Conservation (phyloP, 2,888 invertebrate species). For the Drosophila emarginata region DNA sequence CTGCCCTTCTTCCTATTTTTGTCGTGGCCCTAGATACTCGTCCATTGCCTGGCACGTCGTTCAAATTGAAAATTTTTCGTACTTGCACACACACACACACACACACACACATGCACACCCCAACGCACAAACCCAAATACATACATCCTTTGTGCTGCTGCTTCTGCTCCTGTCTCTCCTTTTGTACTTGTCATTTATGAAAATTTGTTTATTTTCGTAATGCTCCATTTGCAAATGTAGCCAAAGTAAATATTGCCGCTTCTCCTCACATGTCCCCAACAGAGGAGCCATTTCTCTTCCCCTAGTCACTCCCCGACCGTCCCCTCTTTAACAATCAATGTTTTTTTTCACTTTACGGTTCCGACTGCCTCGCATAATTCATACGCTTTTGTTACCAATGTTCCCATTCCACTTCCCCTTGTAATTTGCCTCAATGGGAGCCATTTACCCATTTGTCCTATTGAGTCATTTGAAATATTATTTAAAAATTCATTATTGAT, state of each 20-base stretch:
- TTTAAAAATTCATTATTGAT: conserved; percentile 43
- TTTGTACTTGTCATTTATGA: conserved; percentile 78
- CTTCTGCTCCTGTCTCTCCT: conserved; percentile 38
- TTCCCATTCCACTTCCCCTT: neutral
- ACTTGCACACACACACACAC: conserved; percentile 50
- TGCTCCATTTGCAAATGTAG: conserved; percentile 78
- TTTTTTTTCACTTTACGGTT: conserved; percentile 58
- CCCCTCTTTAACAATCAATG: conserved; percentile 10
- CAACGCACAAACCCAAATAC: conserved; percentile 5
- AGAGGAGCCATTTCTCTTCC: conserved; percentile 4
- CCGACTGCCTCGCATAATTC: conserved; percentile 66
- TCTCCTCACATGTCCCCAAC: conserved; percentile 50
- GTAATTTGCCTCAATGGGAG: conserved; percentile 23
- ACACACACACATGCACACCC: conserved; percentile 21
- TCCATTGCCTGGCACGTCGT: conserved; percentile 66
- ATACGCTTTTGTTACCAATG: conserved; percentile 58
- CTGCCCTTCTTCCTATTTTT: conserved; percentile 26
- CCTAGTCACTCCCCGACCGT: neutral
- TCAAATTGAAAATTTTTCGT: conserved; percentile 67
- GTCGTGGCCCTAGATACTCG: neutral
- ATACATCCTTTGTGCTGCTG: conserved; percentile 58
- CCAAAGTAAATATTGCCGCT: conserved; percentile 78
- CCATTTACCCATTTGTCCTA: conserved; percentile 7
- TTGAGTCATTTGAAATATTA: conserved; percentile 20
- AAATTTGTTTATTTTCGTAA: conserved; percentile 79